These are phyloP conservation scores for Hipposideros larvatus DNA, from an alignment of 2,797 vertebrate genomes.

Conservation along the genomic window DNA sequence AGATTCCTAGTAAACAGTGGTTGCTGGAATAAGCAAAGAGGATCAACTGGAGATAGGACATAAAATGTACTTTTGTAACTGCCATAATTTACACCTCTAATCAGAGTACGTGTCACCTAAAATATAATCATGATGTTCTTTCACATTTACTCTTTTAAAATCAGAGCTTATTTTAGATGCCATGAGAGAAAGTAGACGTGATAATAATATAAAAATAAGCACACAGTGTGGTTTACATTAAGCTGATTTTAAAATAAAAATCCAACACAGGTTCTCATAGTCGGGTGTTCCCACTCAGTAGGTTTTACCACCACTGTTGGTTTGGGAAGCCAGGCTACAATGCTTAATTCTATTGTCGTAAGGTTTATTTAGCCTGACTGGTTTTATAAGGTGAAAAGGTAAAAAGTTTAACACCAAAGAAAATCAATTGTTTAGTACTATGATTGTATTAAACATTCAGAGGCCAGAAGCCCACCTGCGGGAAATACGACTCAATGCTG, in stretches of 20 bases:
- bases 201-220: slow-evolving; percentile 48
- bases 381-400: slow-evolving; percentile 81
- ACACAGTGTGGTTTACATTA: background rate
- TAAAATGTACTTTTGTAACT: background rate
- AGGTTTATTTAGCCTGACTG: slow-evolving; percentile 76
- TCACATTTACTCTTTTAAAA: slow-evolving; percentile 47
- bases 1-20: background rate
- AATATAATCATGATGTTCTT: slow-evolving; percentile 1
- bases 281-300: background rate
- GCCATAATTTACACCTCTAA: background rate
- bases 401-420: slow-evolving; percentile 61
- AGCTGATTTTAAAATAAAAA: slow-evolving; percentile 21
- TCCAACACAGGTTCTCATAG: background rate
- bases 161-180: slow-evolving; percentile 6
- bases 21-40: background rate
- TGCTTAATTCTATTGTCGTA: slow-evolving; percentile 9
- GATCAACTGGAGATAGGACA: background rate
- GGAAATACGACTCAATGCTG: slow-evolving; percentile 67
- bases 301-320: background rate
- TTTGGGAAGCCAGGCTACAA: slow-evolving; percentile 58
- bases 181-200: background rate
- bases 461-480: slow-evolving; percentile 63
- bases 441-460: slow-evolving; percentile 48
- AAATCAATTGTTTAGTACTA: slow-evolving; percentile 72
- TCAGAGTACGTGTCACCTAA: slow-evolving; percentile 40